A percentile compares a stretch with the other conserved stretches of the same genome.
These are phyloP conservation scores for Corydoras maculifer DNA, from an alignment of 2,113 vertebrate genomes.

Conservation along the genomic window DNA sequence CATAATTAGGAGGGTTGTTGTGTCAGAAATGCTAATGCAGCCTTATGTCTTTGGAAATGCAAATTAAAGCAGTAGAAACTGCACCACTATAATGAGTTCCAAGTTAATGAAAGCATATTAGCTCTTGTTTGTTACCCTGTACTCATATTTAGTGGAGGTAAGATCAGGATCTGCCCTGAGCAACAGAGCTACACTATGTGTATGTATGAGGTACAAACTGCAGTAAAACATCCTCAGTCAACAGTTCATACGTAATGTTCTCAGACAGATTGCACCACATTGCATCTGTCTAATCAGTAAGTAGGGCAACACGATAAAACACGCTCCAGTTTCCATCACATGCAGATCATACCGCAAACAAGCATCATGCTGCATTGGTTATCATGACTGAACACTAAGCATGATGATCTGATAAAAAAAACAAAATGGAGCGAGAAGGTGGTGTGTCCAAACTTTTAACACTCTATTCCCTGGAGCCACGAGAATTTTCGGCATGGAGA, in stretches of 20 bases:
- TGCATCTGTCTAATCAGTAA: conserved; percentile 31
- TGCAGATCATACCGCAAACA: conserved; percentile 3
- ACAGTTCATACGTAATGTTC: background rate
- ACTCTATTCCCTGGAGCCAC: no score
- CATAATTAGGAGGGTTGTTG: no score
- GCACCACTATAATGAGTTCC: background rate
- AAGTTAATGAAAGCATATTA: background rate
- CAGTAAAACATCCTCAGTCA: conserved; percentile 2
- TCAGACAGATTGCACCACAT: conserved; percentile 16
- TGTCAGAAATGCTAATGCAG: background rate
- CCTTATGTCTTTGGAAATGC: background rate
- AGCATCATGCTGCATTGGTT: background rate
- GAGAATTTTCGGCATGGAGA: no score
- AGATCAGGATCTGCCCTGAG: background rate
- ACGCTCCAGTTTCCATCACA: conserved; percentile 7
- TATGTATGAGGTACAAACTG: background rate
- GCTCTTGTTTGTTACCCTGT: background rate
- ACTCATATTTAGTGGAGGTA: background rate
- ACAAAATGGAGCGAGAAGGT: background rate
- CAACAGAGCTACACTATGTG: background rate
- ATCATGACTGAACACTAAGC: background rate
- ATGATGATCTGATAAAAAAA: background rate
- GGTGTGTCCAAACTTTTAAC: background rate
- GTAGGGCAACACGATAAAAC: conserved; percentile 22
- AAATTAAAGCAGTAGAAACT: background rate